Conservation (phyloP, 2,797 vertebrate genomes). For the Phoeniculus purpureus region DNA sequence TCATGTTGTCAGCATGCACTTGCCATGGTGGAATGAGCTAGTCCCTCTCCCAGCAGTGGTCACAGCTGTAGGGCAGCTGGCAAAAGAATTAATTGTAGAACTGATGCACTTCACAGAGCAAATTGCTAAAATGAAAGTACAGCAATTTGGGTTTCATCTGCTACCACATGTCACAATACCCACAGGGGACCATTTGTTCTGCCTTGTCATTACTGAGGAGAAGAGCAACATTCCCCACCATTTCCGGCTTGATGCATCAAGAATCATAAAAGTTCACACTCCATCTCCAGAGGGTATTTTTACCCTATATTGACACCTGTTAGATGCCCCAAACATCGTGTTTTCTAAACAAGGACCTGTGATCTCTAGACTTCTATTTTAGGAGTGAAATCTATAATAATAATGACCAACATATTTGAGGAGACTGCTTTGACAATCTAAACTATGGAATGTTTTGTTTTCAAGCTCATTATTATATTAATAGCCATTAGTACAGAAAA, state of each 20-base stretch:
- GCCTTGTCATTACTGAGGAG: background rate
- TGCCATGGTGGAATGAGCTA: background rate
- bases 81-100: conserved; percentile 19
- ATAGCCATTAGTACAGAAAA: background rate
- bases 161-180: background rate
- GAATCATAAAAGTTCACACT: background rate
- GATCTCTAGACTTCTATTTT: background rate
- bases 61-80: background rate
- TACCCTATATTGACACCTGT: background rate
- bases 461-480: background rate
- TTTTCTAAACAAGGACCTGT: background rate
- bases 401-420: background rate
- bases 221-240: background rate
- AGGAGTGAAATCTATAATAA: background rate
- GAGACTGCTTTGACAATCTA: background rate
- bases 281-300: background rate
- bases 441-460: background rate
- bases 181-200: conserved; percentile 12
- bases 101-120: background rate
- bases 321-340: background rate
- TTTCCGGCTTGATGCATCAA: background rate
- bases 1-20: background rate
- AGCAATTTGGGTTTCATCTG: conserved; percentile 10
- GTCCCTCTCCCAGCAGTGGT: background rate
- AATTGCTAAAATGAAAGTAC: background rate